Evolutionary conservation across 2,113 vertebrate species (phyloP), one percentile per base, ranked within the genome.

Genomic region (Corythaeola cristata): DNA sequence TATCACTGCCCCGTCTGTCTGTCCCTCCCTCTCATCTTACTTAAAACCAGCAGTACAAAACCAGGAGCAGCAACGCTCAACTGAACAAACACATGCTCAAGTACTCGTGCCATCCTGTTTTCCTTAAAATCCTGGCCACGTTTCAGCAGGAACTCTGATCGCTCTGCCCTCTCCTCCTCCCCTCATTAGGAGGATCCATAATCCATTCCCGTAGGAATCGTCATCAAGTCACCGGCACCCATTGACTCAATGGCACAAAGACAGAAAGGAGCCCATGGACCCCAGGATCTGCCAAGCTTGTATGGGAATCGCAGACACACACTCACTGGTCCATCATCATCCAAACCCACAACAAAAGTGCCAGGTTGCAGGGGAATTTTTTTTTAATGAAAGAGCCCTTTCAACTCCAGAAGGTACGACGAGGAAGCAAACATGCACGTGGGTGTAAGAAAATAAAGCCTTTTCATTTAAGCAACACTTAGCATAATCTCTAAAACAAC

Each of bases 401-500:
- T 96, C 88, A 96, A 93, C 75, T 88, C 7, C 60, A 66, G 56
- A 23, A 96, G 93, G 92, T 74, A 90, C 1, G 32, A 88, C 92
- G 50, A 60, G 93, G 96, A 96, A 97, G 90, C 67, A 94, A 97
- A 93, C 92, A 96, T 0, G 2, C 64, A 63, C 5, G 93, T 96
- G 88, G 94, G 96, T 11, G 93, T 95, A 90, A 94, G 95, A 78
- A 97, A 96, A 97, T 92, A 91, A 88, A 96, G 72, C 56, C 88
- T 90, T 58, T 32, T 85, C 72, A 50, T 67, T 52, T 10, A 7
- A 16, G 85, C 78, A 74, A 59, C 75, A 47, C 85, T 93, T 74
- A 83, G 19, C 83, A 47, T 39, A 23, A 86, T 72, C 83, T 63
- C 68, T 68, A 11, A 76, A 59, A 68, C 86, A 86, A 94, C 69